These are phyloP conservation scores for Morone saxatilis DNA, from an alignment of 2,113 vertebrate species.

Conservation along the genomic window DNA sequence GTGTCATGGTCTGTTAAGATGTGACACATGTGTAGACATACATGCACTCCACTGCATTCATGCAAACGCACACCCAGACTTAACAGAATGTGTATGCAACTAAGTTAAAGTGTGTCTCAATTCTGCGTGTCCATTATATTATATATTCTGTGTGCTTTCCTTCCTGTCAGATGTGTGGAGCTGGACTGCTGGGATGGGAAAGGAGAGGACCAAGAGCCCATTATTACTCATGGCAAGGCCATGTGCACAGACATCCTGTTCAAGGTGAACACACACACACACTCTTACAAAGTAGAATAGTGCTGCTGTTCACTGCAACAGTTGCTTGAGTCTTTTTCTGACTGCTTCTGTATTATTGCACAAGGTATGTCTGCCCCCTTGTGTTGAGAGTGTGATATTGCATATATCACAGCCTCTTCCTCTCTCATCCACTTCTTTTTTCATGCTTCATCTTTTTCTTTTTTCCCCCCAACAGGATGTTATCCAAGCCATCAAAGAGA, in stretches of 20 bases:
- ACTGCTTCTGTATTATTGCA: neutral
- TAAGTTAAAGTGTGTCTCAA: neutral
- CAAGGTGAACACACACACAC: conserved; percentile 85
- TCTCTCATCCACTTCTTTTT: neutral
- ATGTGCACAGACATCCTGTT: conserved; percentile 99
- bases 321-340: neutral
- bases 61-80: neutral
- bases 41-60: neutral
- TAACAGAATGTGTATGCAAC: neutral
- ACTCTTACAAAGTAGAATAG: neutral
- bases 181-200: conserved; percentile 99
- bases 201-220: conserved; percentile 98
- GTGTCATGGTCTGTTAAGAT: neutral
- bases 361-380: conserved; percentile 38
- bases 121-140: neutral
- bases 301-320: neutral
- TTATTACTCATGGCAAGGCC: conserved; percentile 98
- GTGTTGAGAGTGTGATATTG: conserved; percentile 33
- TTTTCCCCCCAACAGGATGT: conserved; percentile 88
- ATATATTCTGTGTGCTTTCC: neutral
- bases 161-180: conserved; percentile 91
- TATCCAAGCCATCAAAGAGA: conserved; percentile 98
- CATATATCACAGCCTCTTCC: neutral
- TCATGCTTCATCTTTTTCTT: neutral
- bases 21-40: neutral